These are phyloP conservation scores for Pogonomyrmex californicus DNA, from an alignment of 1,140 invertebrate species.

Conservation along the genomic window DNA sequence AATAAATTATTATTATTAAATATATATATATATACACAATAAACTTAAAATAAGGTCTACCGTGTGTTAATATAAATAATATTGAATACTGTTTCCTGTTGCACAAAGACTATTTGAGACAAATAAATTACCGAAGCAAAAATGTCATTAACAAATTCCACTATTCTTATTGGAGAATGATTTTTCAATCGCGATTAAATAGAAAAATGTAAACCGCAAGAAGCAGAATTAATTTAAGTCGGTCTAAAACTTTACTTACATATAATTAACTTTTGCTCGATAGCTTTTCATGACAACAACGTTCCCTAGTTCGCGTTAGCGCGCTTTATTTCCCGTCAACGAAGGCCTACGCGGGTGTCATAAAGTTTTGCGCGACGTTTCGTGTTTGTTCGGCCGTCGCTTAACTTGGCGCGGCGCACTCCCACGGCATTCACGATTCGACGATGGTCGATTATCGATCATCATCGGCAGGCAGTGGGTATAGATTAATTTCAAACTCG, in stretches of 20 bases:
- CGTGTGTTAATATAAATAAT: background rate
- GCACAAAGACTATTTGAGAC: background rate
- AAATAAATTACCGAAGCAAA: background rate
- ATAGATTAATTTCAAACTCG: constrained; percentile 82
- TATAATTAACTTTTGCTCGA: constrained; percentile 7
- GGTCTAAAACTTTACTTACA: background rate
- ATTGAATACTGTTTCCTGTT: background rate
- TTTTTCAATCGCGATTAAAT: background rate
- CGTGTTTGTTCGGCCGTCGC: background rate
- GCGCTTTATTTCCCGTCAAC: background rate
- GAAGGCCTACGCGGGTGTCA: background rate
- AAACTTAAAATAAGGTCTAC: background rate
- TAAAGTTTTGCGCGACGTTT: constrained; percentile 9
- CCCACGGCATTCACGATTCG: constrained; percentile 19
- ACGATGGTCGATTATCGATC: constrained; percentile 77
- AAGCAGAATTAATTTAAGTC: background rate
- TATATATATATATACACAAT: too few relatives aligned
- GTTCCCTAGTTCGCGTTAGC: background rate
- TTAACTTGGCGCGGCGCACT: constrained; percentile 4
- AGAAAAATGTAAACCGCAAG: background rate
- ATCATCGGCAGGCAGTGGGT: constrained; percentile 64
- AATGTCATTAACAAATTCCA: too few relatives aligned
- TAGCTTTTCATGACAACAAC: background rate
- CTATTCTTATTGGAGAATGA: background rate
- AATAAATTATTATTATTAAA: constrained; percentile 24